Evolutionary conservation across 2,888 invertebrate genomes (phyloP).

Genomic region (Thalpophila matura): DNA sequence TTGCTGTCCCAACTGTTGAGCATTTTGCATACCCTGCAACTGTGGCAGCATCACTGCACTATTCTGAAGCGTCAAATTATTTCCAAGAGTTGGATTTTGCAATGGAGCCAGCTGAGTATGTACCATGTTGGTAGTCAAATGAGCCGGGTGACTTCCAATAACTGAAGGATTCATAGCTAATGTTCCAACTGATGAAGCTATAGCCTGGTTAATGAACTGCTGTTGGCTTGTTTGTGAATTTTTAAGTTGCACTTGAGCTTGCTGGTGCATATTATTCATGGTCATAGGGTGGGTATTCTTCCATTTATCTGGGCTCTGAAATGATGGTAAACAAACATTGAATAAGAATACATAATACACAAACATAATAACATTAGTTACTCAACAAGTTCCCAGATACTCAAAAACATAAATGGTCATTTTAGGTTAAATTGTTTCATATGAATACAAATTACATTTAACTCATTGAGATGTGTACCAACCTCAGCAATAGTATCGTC

Average conservation of each 20-base stretch:
- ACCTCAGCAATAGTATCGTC: constrained; percentile 97
- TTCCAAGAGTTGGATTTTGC: constrained; percentile 87
- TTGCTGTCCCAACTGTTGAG: constrained; percentile 88
- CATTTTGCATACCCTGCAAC: constrained; percentile 87
- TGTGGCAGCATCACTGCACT: constrained; percentile 89
- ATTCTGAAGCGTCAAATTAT: constrained; percentile 84
- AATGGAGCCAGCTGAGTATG: constrained; percentile 90
- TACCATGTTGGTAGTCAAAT: constrained; percentile 88
- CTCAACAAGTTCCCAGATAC: constrained; percentile 1
- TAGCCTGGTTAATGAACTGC: constrained; percentile 87
- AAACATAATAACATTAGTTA: constrained; percentile 1
- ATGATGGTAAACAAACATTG: constrained; percentile 62
- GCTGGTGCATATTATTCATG: constrained; percentile 91
- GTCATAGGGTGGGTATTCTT: constrained; percentile 93
- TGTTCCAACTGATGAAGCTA: constrained; percentile 86
- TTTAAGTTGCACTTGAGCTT: constrained; percentile 88
- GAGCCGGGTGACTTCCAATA: constrained; percentile 87
- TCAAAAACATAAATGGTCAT: constrained; percentile 32
- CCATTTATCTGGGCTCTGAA: constrained; percentile 96
- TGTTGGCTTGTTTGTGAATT: constrained; percentile 89
- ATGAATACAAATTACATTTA: neutral
- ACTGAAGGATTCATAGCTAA: constrained; percentile 87
- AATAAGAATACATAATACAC: constrained; percentile 10
- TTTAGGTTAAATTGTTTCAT: constrained; percentile 53
- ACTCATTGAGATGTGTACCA: constrained; percentile 78